Conservation (phyloP, 2,888 invertebrate genomes). For the Chrysolina americana region DNA sequence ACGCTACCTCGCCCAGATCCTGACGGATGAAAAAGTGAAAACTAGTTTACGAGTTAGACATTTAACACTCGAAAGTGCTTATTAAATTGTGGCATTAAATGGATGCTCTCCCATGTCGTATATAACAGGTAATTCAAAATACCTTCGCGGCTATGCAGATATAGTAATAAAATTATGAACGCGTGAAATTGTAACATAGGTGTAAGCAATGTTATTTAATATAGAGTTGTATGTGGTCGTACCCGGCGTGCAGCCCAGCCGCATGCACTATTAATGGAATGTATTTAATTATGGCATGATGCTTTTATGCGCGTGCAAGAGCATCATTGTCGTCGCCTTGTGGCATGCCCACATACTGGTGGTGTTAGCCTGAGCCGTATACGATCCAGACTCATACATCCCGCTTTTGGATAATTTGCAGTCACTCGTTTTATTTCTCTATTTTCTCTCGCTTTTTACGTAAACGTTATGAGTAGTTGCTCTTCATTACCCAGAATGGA, state of each 20-base stretch:
- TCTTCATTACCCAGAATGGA: not conserved
- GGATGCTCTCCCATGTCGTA: slow-evolving; percentile 47
- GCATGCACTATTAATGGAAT: slow-evolving; percentile 68
- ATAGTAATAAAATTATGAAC: slow-evolving; percentile 67
- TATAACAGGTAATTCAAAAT: slow-evolving; percentile 56
- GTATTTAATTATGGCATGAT: slow-evolving; percentile 70
- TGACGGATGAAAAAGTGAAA: not conserved
- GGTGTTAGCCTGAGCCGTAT: slow-evolving; percentile 6
- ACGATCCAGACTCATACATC: slow-evolving; percentile 10
- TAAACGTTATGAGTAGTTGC: not conserved
- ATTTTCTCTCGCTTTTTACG: slow-evolving; percentile 11
- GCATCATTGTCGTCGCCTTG: slow-evolving; percentile 45
- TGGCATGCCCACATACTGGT: slow-evolving; percentile 31
- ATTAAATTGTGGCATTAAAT: slow-evolving; percentile 49
- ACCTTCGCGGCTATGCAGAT: slow-evolving; percentile 58
- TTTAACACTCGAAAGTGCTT: slow-evolving; percentile 32
- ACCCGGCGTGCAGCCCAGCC: slow-evolving; percentile 58
- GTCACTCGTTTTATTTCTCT: not conserved
- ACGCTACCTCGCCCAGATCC: not conserved
- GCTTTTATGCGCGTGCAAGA: slow-evolving; percentile 64
- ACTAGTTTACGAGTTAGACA: not conserved
- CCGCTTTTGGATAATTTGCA: slow-evolving; percentile 12
- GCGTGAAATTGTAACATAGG: slow-evolving; percentile 68
- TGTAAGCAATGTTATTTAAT: slow-evolving; percentile 66
- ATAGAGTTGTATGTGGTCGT: slow-evolving; percentile 60